Percentiles rank a stretch among this genome's conserved stretches.
Conservation (phyloP, 2,113 vertebrate species). For the Pelusios castaneus region DNA sequence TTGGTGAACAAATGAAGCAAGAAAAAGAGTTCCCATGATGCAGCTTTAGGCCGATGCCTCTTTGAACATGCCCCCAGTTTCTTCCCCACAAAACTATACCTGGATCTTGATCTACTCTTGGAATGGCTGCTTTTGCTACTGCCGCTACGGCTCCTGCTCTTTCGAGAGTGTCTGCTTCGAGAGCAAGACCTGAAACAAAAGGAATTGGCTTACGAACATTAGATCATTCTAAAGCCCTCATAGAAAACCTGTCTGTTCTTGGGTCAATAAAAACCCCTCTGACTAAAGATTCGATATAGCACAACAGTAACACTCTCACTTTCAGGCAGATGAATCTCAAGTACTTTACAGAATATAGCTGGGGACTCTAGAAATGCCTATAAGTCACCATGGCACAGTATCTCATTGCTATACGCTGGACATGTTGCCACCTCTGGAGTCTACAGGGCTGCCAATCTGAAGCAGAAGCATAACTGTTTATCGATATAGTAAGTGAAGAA, state of each 20-base stretch:
- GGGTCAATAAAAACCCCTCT: accelerated
- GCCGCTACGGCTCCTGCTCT: conserved; percentile 91
- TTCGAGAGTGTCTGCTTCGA: conserved; percentile 91
- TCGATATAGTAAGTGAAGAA: background rate
- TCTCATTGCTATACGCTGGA: background rate
- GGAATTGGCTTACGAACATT: accelerated
- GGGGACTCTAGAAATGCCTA: background rate
- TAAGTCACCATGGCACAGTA: background rate
- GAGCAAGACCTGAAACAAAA: conserved; percentile 87
- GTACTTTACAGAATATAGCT: accelerated
- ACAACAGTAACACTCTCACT: background rate
- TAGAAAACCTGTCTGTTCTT: background rate
- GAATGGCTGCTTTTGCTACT: conserved; percentile 90
- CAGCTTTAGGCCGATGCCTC: background rate
- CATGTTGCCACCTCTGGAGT: background rate
- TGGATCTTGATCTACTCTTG: conserved; percentile 85
- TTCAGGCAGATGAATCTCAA: accelerated
- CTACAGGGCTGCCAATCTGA: accelerated
- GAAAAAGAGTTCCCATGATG: background rate
- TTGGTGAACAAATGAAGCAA: accelerated
- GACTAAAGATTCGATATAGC: background rate
- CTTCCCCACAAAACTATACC: conserved; percentile 74
- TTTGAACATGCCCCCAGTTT: background rate
- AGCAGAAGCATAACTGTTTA: background rate
- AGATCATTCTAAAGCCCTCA: accelerated